phyloP scores from a whole-genome alignment of 2,113 vertebrate species.

The Conger conger region DNA sequence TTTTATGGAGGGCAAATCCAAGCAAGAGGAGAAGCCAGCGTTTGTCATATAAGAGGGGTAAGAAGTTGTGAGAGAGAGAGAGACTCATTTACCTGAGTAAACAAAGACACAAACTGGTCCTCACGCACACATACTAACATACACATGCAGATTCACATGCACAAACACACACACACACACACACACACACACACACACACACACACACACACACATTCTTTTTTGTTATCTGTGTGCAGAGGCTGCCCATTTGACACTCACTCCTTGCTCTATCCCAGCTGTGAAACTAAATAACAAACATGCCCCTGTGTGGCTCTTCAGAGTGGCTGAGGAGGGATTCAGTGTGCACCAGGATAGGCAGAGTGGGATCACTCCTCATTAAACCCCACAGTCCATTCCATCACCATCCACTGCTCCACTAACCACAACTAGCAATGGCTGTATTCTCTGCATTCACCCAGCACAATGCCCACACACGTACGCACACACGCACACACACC shows the following conservation, averaged over 20 bases:
- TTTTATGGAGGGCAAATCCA: not conserved
- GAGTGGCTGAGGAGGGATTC: constrained; percentile 37
- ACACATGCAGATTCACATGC: not conserved
- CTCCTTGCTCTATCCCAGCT: constrained; percentile 89
- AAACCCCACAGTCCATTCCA: not conserved
- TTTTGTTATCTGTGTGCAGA: constrained; percentile 12
- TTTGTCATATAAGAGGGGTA: not conserved
- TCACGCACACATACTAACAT: not conserved
- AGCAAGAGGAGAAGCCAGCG: not conserved
- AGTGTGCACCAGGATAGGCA: constrained; percentile 34
- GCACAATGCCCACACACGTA: not conserved
- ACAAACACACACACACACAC: constrained; percentile 18
- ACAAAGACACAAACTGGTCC: not conserved
- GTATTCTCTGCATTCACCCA: not conserved
- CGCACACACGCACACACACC: not conserved
- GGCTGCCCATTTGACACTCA: constrained; percentile 51
- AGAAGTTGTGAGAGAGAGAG: not conserved
- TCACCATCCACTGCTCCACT: not conserved
- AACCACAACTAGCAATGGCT: not conserved
- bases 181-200: constrained; percentile 31
- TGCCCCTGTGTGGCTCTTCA: constrained; percentile 63
- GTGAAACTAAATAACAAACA: constrained; percentile 96
- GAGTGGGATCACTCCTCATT: constrained; percentile 27
- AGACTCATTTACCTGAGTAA: no score
- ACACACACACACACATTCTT: constrained; percentile 15